Evolutionary conservation across 2,888 invertebrate species (phyloP), one percentile per base, ranked within the genome.

Genomic region (Himalopsyche japonica): DNA sequence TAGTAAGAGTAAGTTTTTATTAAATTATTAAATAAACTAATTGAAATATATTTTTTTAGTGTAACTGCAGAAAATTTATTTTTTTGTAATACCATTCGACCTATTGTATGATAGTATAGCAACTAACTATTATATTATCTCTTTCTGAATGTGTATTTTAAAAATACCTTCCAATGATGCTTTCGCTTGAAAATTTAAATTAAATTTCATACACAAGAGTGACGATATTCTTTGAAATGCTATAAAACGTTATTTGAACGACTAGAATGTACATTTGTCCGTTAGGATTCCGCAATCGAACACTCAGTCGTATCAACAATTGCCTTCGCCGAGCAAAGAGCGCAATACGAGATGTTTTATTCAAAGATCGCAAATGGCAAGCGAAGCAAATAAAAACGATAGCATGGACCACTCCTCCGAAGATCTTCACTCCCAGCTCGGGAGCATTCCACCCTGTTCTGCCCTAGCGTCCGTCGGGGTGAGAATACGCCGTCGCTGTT

Each of bases 341-440:
- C 76, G 76, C 76, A 76, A 76, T 76, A 34, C 20, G 76, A 34
- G 76, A 76, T 76, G 76, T 76, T 76, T 76, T 76, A 76, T 76
- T 76, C 76, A 76, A 76, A 76, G 76, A 76, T 76, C 76, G 76
- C 76, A 76, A 76, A 76, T 76, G 76, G 76, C 76, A 76, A 57
- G 30, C 76, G 76, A 34, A 76, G 76, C 76, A 76, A 76, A 76
- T 76, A 76, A 76, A 76, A 76, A 76, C 32, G 57, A 57, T 57
- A 57, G 57, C 57, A 57, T 57, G 57, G 57, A 57, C 57, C 57
- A 24, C 57, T 57, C 57, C 57, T 57, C 24, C 57, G 57, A 57
- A 57, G 57, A 57, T 57, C 57, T 24, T 57, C 57, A 57, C 57
- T 57, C 57, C 57, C 57, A 24, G 10, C 57, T 8, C 15, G 57